Percentiles rank a stretch among this genome's conserved stretches.
Evolutionary conservation across 30 jellyfish, hydroid and myxozoan genomes (phyloP).

Genomic region (Aurelia sp.): DNA sequence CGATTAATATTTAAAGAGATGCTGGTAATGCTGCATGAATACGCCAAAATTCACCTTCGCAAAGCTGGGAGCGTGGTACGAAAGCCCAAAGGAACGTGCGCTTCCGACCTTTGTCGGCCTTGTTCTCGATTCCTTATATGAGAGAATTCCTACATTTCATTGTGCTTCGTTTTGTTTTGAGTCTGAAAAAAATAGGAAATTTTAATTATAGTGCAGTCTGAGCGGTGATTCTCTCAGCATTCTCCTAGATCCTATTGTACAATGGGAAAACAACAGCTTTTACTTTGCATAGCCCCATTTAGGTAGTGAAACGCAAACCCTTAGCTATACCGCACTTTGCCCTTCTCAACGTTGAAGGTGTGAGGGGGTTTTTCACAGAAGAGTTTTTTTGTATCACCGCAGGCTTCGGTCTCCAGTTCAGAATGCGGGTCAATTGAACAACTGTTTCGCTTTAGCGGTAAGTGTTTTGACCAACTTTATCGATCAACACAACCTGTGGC

Average conservation of each 20-base stretch:
- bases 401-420: no score
- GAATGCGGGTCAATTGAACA: no score
- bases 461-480: no score
- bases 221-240: slow-evolving; percentile 28
- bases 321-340: slow-evolving; percentile 18
- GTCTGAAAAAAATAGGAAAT: slow-evolving; percentile 14
- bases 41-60: slow-evolving; percentile 2
- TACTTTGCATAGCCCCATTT: slow-evolving; percentile 17
- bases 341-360: slow-evolving; percentile 1
- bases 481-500: no score
- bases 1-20: slow-evolving; percentile 46
- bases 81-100: not conserved
- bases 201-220: slow-evolving; percentile 30
- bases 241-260: slow-evolving; percentile 26
- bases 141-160: slow-evolving; percentile 29
- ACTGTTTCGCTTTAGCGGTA: no score
- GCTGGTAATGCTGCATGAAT: slow-evolving; percentile 47
- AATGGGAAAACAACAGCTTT: slow-evolving; percentile 57
- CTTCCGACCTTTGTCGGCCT: slow-evolving; percentile 50
- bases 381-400: no score
- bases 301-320: not conserved
- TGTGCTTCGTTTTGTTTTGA: slow-evolving; percentile 43
- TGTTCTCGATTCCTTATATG: slow-evolving; percentile 21
- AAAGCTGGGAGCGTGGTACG: slow-evolving; percentile 53
- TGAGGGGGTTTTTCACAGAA: not conserved